Evolutionary conservation across 2,797 vertebrate species (phyloP).

Genomic region (Aphelocoma californica): DNA sequence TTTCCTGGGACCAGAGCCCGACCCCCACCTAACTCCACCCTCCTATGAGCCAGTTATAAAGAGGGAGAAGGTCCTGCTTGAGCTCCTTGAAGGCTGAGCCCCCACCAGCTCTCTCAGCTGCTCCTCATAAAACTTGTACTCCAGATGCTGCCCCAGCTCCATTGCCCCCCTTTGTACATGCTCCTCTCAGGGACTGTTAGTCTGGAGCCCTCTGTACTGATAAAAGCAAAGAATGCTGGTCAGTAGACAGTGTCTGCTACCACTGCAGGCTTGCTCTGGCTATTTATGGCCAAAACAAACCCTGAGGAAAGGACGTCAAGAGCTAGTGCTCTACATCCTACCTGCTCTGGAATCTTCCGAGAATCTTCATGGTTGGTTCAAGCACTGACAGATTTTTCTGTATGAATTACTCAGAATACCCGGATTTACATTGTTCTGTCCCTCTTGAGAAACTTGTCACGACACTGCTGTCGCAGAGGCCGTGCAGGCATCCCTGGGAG

Average conservation of each 20-base stretch:
- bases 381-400: not conserved
- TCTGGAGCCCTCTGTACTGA: not conserved
- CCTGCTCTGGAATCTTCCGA: not conserved
- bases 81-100: not conserved
- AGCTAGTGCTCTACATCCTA: not conserved
- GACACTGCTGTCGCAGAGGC: not conserved
- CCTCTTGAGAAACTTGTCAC: not conserved
- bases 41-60: not conserved
- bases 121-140: not conserved
- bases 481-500: not conserved
- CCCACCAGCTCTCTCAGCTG: not conserved
- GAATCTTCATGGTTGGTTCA: not conserved
- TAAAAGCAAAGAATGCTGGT: not conserved
- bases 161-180: not conserved
- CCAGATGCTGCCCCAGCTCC: not conserved
- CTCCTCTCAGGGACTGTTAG: not conserved
- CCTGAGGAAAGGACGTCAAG: not conserved
- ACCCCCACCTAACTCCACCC: not conserved
- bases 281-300: not conserved
- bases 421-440: accelerated
- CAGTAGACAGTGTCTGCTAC: too few relatives aligned
- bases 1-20: not conserved
- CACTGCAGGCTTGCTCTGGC: not conserved
- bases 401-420: not conserved
- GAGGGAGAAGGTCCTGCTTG: not conserved